Conservation (phyloP, 1,140 invertebrate species). For the Zophobas morio region DNA sequence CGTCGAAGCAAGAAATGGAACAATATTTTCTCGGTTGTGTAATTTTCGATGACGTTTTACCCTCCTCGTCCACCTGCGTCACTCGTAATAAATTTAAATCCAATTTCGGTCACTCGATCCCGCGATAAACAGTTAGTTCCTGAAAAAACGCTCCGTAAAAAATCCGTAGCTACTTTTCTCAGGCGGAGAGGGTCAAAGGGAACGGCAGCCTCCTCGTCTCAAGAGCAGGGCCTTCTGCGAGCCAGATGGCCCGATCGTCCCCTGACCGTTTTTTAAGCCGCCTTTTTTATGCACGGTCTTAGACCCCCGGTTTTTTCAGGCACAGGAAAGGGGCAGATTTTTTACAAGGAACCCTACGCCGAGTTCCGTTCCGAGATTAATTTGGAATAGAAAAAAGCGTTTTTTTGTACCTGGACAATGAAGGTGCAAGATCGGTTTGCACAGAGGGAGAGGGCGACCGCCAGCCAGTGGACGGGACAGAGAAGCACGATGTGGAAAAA, state of each 20-base stretch:
- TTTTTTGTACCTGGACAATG: constrained; percentile 64
- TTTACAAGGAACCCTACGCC: constrained; percentile 64
- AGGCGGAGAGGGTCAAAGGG: constrained; percentile 59
- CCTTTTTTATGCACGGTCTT: constrained; percentile 64
- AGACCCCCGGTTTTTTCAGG: constrained; percentile 60
- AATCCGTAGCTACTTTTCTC: constrained; percentile 55
- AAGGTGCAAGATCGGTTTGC: constrained; percentile 63
- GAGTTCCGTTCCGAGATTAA: constrained; percentile 66
- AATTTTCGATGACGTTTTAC: background rate
- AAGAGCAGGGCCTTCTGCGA: constrained; percentile 62
- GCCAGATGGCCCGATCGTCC: constrained; percentile 64
- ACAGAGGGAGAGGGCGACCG: constrained; percentile 49
- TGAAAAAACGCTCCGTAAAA: constrained; percentile 47
- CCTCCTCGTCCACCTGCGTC: background rate
- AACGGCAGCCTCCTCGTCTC: constrained; percentile 60
- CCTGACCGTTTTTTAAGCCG: constrained; percentile 66
- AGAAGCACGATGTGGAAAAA: constrained; percentile 24
- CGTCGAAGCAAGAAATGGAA: too few species aligned
- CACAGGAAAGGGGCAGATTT: constrained; percentile 66
- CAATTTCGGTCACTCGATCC: constrained; percentile 49
- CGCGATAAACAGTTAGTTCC: constrained; percentile 45
- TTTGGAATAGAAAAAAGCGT: constrained; percentile 60
- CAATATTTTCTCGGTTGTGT: too few species aligned
- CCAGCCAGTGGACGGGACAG: background rate
- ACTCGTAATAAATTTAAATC: constrained; percentile 41